phyloP scores from a whole-genome alignment of 1,140 invertebrate species.

The Hestina assimilis region DNA sequence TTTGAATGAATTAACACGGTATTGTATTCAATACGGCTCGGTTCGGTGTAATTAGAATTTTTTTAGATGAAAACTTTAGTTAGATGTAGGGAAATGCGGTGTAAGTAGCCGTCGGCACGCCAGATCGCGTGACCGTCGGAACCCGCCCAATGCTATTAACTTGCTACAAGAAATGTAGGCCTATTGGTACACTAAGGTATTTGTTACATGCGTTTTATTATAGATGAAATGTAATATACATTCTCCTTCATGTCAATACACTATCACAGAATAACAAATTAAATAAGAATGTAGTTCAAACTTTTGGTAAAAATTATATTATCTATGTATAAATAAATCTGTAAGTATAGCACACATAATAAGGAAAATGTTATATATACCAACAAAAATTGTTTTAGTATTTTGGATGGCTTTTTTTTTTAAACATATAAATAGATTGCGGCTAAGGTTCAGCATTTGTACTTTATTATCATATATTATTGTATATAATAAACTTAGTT shows the following conservation, averaged over 20 bases:
- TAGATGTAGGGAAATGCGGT: conserved; percentile 43
- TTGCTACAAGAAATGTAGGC: conserved; percentile 31
- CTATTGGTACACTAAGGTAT: conserved; percentile 15
- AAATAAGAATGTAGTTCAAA: neutral
- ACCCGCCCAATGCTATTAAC: conserved; percentile 35
- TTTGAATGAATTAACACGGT: conserved; percentile 20
- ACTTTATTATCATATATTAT: too few relatives aligned
- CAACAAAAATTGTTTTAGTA: too few relatives aligned
- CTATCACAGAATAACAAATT: too few relatives aligned
- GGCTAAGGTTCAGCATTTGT: too few relatives aligned
- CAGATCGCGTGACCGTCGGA: conserved; percentile 46
- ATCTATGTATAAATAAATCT: too few relatives aligned
- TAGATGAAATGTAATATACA: neutral
- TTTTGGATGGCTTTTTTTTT: too few relatives aligned
- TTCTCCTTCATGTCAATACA: neutral
- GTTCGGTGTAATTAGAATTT: conserved; percentile 41
- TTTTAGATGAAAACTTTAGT: conserved; percentile 50
- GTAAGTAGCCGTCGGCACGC: conserved; percentile 63
- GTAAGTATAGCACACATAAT: too few relatives aligned
- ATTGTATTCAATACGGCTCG: conserved; percentile 31
- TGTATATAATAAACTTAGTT: too few relatives aligned
- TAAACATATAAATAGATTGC: too few relatives aligned
- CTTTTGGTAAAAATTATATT: neutral
- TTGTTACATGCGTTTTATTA: neutral
- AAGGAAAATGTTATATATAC: too few relatives aligned